Base-by-base conservation (phyloP, 2,888 invertebrate species). In the Hedya salicella region DNA sequence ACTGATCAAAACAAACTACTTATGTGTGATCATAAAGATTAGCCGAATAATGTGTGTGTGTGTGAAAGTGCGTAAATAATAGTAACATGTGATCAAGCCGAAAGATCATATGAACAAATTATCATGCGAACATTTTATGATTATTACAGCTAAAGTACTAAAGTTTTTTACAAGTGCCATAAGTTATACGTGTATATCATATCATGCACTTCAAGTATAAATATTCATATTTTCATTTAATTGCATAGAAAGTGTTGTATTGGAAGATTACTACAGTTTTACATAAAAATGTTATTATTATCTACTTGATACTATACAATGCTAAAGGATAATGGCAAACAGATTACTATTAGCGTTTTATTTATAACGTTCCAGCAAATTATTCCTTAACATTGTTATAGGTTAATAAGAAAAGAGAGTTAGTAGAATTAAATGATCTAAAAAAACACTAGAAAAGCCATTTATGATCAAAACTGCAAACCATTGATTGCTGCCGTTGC, bases 121-220 rank as follows among this genome's bases (percentile, higher is more conserved):
- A 32, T 59, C 64, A 64, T 64, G 64, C 64, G 42, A 42, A 17
- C 42, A 42, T 61, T 44, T 39, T 50, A 59, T 36, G 44, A 6
- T 13, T n/a, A 64, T 42, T 44, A 36, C n/a, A 50, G 42, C 21
- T 25, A 57, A 1, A 36, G 52, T 21, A 36, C 44, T 44, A 44
- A 36, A 9, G 13, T 36, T 30, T 13, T 57, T 50, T 44, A 21
- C n/a, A 64, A 1, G 16, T n/a, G 17, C 13, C 13, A 17, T 30
- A 44, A 3, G 11, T 44, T 42, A 36, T 36, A 36, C 36, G 25
- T 25, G 6, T 36, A 36, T 2, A 36, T 11, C 16, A 32, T 32
- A n/a, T 36, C 57, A 64, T 64, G 64, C 64, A 57, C 16, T 42
- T n/a, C 9, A 39, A 40, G 6, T 19, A 19, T 40, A 44, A 52